These are phyloP conservation scores for Drosophila tani DNA, from an alignment of 1,140 invertebrate species.

Conservation along the genomic window DNA sequence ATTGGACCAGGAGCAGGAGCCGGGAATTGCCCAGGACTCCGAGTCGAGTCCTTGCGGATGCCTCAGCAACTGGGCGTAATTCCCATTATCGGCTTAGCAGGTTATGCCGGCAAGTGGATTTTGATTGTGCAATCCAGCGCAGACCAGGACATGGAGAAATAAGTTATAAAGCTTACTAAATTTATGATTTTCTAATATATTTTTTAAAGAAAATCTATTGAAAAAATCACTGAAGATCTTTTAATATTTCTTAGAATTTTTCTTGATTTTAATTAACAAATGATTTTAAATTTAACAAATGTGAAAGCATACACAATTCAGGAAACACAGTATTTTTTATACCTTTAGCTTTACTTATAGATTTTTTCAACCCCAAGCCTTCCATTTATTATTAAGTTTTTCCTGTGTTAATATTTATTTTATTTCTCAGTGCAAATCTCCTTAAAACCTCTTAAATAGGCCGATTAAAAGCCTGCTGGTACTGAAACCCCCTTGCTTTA, in stretches of 20 bases:
- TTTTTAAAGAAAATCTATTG: not conserved
- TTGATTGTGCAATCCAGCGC: conserved; percentile 49
- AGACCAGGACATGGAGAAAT: not conserved
- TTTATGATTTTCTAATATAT: too few relatives aligned
- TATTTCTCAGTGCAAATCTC: not conserved
- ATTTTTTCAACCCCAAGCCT: too few relatives aligned
- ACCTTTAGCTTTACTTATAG: too few relatives aligned
- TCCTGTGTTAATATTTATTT: too few relatives aligned
- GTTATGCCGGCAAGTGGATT: conserved; percentile 54
- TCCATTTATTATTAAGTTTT: too few relatives aligned
- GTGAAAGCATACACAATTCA: too few relatives aligned
- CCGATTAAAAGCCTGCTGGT: not conserved
- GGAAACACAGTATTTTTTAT: too few relatives aligned
- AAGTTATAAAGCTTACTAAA: not conserved
- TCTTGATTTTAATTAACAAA: too few relatives aligned
- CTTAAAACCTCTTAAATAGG: not conserved
- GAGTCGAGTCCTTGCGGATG: conserved; percentile 5
- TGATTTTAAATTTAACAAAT: too few relatives aligned
- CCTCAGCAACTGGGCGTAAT: conserved; percentile 31
- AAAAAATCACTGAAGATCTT: not conserved
- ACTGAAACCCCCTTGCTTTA: not conserved
- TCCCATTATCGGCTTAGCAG: conserved; percentile 65
- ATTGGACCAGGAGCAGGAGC: conserved; percentile 34
- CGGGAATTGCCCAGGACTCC: conserved; percentile 2
- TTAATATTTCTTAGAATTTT: not conserved